These are phyloP conservation scores for Sycophila texana DNA, from an alignment of 2,888 invertebrate species.

Conservation along the genomic window DNA sequence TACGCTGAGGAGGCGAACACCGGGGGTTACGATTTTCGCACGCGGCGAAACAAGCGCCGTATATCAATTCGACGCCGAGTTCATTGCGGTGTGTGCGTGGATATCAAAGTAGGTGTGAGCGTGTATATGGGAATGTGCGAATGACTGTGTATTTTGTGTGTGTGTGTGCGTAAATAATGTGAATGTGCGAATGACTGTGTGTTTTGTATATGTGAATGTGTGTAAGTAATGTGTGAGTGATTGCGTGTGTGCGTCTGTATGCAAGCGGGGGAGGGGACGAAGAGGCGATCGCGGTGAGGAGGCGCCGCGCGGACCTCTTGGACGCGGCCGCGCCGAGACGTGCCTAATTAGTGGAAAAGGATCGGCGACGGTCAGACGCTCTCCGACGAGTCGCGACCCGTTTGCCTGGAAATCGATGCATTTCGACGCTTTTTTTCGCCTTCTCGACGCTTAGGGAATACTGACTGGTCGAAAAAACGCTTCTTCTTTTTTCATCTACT, in stretches of 20 bases:
- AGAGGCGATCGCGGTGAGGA: no score
- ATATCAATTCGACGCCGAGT: neutral
- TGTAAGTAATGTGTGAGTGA: no score
- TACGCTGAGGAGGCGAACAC: slow-evolving; percentile 28
- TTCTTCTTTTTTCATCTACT: no score
- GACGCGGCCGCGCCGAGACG: slow-evolving; percentile 1
- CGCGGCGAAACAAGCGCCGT: slow-evolving; percentile 40
- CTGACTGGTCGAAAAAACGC: no score
- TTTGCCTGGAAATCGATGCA: neutral
- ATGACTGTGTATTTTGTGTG: no score
- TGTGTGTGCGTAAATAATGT: no score
- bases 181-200: no score
- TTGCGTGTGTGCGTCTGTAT: no score
- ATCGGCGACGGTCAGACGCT: slow-evolving; percentile 11
- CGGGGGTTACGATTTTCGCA: slow-evolving; percentile 49
- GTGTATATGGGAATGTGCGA: no score
- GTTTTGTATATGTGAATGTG: no score
- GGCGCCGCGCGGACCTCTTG: neutral
- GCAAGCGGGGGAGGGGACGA: no score
- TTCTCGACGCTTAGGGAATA: no score
- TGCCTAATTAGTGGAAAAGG: slow-evolving; percentile 5
- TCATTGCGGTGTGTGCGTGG: neutral
- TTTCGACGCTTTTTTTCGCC: neutral
- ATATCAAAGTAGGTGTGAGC: neutral
- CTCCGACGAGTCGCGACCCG: neutral